Base-by-base conservation (phyloP, 1,140 invertebrate species). In the Druon quercuslanigerum region DNA sequence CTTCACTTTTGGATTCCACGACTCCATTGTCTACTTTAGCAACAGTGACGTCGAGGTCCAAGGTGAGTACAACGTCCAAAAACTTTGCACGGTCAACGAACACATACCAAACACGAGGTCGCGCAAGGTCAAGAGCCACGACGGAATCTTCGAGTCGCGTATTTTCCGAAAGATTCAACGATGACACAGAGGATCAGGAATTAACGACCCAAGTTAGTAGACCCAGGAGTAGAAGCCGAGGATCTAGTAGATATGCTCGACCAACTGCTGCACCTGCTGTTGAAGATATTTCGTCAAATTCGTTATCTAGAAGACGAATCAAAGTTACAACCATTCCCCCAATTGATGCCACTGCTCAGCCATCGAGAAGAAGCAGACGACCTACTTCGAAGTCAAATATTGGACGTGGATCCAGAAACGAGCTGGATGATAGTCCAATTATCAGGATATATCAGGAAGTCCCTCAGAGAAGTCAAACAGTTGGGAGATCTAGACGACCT, bases 41-140 rank as follows among this genome's bases (percentile, higher is more conserved):
- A 57, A 87, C 79, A 54, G 87, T 88, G 71, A 79, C 87, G 74
- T 75, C 83, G 75, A 89, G 88, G 81, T 33, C 84, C 74, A 91
- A 91, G 90, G 90, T 91, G 90, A 92, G 90, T 85, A 91, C 87
- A 73, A 79, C 87, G 50, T 85, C 88, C 74, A 90, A 89, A 88
- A 90, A 90, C 85, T 81, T 85, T 83, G 87, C 90, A 84, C 90
- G 91, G 85, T 86, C 89, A 82, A 85, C 89, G 79, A 87, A 79
- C 82, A 71, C 83, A 80, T 73, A 71, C 60, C 79, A 83, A 82
- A 84, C 85, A 75, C 84, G 87, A 76, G 79, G 76, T 86, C 89
- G 87, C 80, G 83, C 82, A 72, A 87, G 86, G 72, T 79, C 87
- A 70, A 87, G 81, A 80, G 66, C 71, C 74, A 79, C 79, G 4